Base-by-base conservation (phyloP, 1,140 invertebrate species). In the Listronotus oregonensis region DNA sequence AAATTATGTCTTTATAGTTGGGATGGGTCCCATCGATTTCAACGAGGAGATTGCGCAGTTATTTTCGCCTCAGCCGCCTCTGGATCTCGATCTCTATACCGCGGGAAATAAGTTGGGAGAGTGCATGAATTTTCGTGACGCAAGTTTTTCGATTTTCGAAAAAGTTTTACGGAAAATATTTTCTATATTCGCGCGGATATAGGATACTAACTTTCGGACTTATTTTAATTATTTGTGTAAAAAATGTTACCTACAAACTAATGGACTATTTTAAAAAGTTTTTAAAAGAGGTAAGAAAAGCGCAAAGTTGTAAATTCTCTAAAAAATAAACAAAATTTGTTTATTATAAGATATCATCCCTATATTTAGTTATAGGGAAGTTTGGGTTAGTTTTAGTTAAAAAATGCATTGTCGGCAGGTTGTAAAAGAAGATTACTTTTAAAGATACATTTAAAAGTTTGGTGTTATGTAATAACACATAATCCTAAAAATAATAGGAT, bases 1-100 rank as follows among this genome's bases (percentile, higher is more conserved):
- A 62, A 65, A 62, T 69, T 62, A 69, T 65, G 59, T 69, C 67
- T 69, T 65, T 54, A 63, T 64, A 46, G 67, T 70, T 70, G 71
- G 71, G 71, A 72, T 70, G 71, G 71, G 68, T 37, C 68, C 65
- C 68, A 70, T 72, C 71, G 71, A 72, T 72, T 72, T 64, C 62
- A 49, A 44, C 34, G 10, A 10, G 40, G 65, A 37, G 68, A 66
- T 64, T 64, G 71, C 71, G 71, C 68, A 56, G 52, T 64, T 63
- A 55, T 59, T 66, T 58, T 58, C 64, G 39, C 39, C 58, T 64
- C 67, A 69, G 67, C 44, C 56, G 49, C 40, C 56, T 54, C 54
- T 55, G 57, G 64, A 66, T 59, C 59, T 40, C 57, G 52, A 64
- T 57, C 62, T 51, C 55, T 69, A 61, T 52, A 69, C 54, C 50